Conservation (phyloP, 2,888 invertebrate genomes). For the Sinohyriopsis cumingii region DNA sequence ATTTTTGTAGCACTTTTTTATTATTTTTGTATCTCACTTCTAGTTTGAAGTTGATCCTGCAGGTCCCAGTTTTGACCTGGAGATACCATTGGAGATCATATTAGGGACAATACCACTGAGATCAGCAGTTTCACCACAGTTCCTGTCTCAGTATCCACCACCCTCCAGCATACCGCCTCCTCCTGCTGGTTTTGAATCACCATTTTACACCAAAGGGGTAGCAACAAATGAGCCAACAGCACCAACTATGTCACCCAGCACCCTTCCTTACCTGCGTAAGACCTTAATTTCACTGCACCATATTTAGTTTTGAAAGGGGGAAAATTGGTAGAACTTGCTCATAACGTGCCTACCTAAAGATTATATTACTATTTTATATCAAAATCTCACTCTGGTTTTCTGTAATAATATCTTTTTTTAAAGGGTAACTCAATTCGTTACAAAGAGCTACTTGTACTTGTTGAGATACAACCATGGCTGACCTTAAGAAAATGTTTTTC, state of each 20-base stretch:
- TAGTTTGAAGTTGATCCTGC: slow-evolving; percentile 60
- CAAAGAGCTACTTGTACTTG: too few species aligned
- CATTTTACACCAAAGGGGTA: background rate
- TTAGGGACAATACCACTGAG: slow-evolving; percentile 63
- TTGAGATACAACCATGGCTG: too few species aligned
- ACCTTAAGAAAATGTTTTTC: too few species aligned
- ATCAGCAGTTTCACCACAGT: slow-evolving; percentile 36
- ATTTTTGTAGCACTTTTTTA: slow-evolving; percentile 2
- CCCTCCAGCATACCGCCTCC: background rate
- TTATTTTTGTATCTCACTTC: slow-evolving; percentile 10
- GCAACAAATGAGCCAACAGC: slow-evolving; percentile 6
- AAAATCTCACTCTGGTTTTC: too few species aligned
- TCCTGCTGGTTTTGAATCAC: background rate
- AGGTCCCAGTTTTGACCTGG: slow-evolving; percentile 58
- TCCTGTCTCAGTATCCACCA: slow-evolving; percentile 12
- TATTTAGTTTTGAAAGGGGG: too few species aligned
- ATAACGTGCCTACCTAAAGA: too few species aligned
- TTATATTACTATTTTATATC: too few species aligned
- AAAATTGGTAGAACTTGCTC: too few species aligned
- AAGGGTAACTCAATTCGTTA: too few species aligned
- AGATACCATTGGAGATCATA: slow-evolving; percentile 62
- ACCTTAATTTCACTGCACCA: background rate
- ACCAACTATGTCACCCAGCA: background rate
- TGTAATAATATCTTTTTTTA: too few species aligned
- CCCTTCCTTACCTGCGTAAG: slow-evolving; percentile 12